Base-by-base conservation (phyloP, 2,113 vertebrate species). In the Piaya cayana region DNA sequence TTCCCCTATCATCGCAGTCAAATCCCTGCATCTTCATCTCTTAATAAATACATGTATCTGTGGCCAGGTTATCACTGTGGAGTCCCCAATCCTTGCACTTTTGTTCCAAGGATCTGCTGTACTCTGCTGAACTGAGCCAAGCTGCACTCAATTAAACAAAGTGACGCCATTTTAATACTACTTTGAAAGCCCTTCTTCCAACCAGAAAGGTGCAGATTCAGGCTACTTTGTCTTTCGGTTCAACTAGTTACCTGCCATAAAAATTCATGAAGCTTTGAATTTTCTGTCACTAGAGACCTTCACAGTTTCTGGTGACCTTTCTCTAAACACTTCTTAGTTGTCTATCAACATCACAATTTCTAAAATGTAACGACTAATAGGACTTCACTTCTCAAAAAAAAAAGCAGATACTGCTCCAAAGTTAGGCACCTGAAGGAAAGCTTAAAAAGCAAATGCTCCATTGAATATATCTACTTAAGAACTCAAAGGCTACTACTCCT, bases 251-350 rank as follows among this genome's bases (percentile, higher is more conserved):
- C 27, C 56, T 36, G 19, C 23, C n/a, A 34, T 3, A 18, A 1
- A 52, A n/a, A 82, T 39, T 43, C 17, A 30, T 34, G 15, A 72
- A 47, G 2, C n/a, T 85, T 50, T 1, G 29, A 26, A 76, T 53
- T 52, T 62, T 49, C 37, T 36, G 18, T 50, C 68, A 42, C 21
- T 19, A 55, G 22, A 3, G 29, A 29, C 18, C 9, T 47, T 56
- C 20, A 39, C 67, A 49, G 30, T 69, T 76, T 50, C 34, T 32
- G 34, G 29, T 56, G 43, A 60, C 9, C 45, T n/a, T 67, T 30
- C 62, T 60, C 11, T 68, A n/a, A 49, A 26, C 17, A 26, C 2
- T 32, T 30, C 1, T 1, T 32, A 17, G 0, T 21, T 1, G 32
- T 16, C 55, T 29, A 39, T 3, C 55, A 68, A 12, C 25, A 59